phyloP scores from a whole-genome alignment of 2,113 vertebrate genomes.

The Cynoglossus semilaevis region DNA sequence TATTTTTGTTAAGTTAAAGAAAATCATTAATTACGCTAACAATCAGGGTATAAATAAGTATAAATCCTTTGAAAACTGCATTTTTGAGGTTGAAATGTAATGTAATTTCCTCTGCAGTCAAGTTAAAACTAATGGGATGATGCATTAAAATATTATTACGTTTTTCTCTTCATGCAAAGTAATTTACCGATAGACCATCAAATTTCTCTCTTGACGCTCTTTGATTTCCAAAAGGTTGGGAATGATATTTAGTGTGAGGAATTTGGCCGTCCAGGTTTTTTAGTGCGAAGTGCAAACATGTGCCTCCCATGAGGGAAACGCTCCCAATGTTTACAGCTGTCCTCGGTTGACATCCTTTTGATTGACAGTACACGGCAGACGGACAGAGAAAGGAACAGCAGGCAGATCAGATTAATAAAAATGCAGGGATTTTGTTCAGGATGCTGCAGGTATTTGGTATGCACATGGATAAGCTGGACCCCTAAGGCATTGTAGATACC shows the following conservation, averaged over 20 bases:
- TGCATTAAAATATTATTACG: no score
- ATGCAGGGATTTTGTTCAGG: constrained; percentile 6
- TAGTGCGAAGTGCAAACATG: constrained; percentile 23
- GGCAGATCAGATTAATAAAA: constrained; percentile 20
- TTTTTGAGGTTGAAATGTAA: no score
- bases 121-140: no score
- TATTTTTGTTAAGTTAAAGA: no score
- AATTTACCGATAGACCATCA: no score
- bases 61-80: no score
- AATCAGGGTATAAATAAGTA: no score
- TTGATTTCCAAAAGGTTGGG: neutral
- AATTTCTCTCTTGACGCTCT: no score
- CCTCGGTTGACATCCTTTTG: constrained; percentile 19
- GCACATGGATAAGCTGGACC: constrained; percentile 25
- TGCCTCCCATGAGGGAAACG: constrained; percentile 24
- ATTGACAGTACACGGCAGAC: constrained; percentile 14
- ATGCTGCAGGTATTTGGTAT: constrained; percentile 41
- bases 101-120: no score
- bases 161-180: no score
- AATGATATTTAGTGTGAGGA: constrained; percentile 6
- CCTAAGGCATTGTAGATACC: constrained; percentile 28
- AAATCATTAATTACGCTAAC: no score
- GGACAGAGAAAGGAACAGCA: constrained; percentile 11
- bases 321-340: constrained; percentile 21
- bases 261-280: constrained; percentile 3